Evolutionary conservation across 2,797 vertebrate species (phyloP).

Genomic region (Smutsia gigantea): DNA sequence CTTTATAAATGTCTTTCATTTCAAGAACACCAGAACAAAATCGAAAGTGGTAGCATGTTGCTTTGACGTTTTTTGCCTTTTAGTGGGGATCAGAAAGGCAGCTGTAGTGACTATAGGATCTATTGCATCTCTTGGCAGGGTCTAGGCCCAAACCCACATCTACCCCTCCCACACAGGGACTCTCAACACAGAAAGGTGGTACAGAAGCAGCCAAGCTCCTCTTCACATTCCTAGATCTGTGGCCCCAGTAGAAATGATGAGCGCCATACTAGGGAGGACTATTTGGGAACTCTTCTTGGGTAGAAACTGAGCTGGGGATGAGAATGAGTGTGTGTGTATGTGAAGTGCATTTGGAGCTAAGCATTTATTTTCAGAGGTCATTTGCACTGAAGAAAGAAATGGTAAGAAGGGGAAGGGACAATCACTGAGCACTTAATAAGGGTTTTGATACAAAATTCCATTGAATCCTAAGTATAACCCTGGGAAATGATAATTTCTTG

Average conservation of each 20-base stretch:
- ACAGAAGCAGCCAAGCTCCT: background rate
- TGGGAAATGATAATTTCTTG: background rate
- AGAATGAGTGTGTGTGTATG: background rate
- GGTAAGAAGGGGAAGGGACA: background rate
- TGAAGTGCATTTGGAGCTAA: background rate
- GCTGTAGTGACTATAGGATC: background rate
- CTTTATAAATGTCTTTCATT: constrained; percentile 58
- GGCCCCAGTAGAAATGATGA: background rate
- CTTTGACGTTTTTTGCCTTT: background rate
- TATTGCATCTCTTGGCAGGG: background rate
- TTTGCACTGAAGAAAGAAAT: background rate
- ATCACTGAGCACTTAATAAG: background rate
- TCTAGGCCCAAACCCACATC: background rate
- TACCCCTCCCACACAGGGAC: background rate
- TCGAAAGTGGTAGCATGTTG: background rate
- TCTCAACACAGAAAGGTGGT: background rate
- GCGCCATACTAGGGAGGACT: background rate
- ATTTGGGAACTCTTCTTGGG: background rate
- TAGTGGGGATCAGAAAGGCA: background rate
- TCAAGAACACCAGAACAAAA: constrained; percentile 26
- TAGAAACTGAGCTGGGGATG: background rate
- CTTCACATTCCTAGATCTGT: background rate
- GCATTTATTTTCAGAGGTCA: background rate
- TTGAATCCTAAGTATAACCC: background rate
- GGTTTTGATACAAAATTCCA: background rate